phyloP scores from a whole-genome alignment of 2,113 vertebrate genomes.

The Eulacestoma nigropectus region DNA sequence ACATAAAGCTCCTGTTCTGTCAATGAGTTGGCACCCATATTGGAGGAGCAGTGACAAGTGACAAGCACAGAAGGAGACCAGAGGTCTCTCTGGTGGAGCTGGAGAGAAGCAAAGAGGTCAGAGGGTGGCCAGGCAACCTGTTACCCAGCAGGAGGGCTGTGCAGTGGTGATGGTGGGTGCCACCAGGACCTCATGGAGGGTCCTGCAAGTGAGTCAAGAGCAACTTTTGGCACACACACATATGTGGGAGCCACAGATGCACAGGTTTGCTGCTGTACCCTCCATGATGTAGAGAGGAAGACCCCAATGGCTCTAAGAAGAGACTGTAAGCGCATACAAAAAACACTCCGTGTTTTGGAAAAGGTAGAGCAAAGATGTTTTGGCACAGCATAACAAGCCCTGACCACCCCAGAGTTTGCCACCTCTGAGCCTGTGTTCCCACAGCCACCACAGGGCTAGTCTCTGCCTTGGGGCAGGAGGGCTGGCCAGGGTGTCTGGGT shows the following conservation, averaged over 20 bases:
- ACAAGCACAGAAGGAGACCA: not conserved
- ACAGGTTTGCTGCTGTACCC: not conserved
- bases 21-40: rapidly evolving
- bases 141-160: not conserved
- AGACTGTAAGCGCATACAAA: not conserved
- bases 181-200: not conserved
- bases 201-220: not conserved
- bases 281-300: not conserved
- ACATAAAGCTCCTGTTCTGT: not conserved
- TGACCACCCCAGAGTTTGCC: rapidly evolving
- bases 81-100: not conserved
- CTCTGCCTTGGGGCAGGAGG: not conserved
- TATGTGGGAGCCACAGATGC: not conserved
- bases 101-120: not conserved
- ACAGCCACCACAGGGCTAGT: not conserved
- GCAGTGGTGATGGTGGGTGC: not conserved
- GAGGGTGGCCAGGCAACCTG: not conserved
- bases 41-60: not conserved
- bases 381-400: not conserved
- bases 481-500: rapidly evolving
- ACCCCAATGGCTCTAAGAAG: not conserved
- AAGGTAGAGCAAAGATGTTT: not conserved
- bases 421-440: not conserved
- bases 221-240: not conserved
- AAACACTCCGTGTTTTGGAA: not conserved